Evolutionary conservation across 2,113 vertebrate genomes (phyloP), one percentile per base, ranked within the genome.

Genomic region (Carassius gibelio): DNA sequence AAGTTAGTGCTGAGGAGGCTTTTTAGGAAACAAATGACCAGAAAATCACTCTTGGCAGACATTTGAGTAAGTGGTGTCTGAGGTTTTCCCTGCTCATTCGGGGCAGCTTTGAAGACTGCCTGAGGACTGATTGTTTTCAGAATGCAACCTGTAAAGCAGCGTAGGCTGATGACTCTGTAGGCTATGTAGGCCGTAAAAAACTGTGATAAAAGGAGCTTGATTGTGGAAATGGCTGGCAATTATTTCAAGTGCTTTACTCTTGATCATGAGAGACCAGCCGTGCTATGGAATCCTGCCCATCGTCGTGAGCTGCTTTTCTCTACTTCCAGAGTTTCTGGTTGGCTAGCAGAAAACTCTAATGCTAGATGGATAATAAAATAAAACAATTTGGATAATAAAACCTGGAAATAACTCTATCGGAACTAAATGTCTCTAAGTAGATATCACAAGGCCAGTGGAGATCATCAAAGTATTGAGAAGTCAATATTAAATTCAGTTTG

Each of bases 91-190:
- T 79, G 52, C 83, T 90, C 42, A 36, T 30, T 78, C 72, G 64
- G 64, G 55, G 57, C 36, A 77, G 64, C 5, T 71, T 87, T 85
- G 76, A 89, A 81, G 74, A 75, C 34, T 61, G 79, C 69, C 84
- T 83, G 81, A 88, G 72, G 72, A 74, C 34, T 75, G 79, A 86
- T 84, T 82, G 78, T 84, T 88, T 83, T 88, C 84, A 79, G 75
- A 88, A 80, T 84, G 88, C 59, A 78, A 55, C 59, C 62, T 88
- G 69, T 42, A 68, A 82, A 68, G 84, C 71, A n/a, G 50, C 76
- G 81, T 85, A 79, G 87, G 74, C 80, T 83, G 84, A 77, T 75
- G 75, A 55, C 45, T 84, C 45, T 81, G 75, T 80, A 78, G 75
- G 42, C 71, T 45, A 57, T 85, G 83, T 79, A 83, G 78, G 87